A percentile compares a stretch with the other conserved stretches of the same genome.
Evolutionary conservation across 2,797 vertebrate genomes (phyloP).

Genomic region (Scyliorhinus canicula): DNA sequence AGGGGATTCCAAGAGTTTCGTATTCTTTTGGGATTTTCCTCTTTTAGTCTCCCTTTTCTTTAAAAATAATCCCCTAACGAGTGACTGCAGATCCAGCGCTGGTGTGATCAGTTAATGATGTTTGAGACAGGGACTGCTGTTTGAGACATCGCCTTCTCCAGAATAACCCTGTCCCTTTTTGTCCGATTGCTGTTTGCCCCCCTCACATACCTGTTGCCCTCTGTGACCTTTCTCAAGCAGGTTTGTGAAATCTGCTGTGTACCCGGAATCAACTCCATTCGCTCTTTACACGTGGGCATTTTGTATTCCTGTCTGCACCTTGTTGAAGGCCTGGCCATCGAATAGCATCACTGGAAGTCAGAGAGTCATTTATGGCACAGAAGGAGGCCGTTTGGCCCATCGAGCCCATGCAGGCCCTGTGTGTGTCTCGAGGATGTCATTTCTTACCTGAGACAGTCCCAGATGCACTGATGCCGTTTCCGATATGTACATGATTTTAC

Average conservation of each 20-base stretch:
- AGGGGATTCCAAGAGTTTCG: neutral
- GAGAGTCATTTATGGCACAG: neutral
- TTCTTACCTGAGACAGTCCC: slow-evolving; percentile 84
- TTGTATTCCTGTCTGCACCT: too few relatives aligned
- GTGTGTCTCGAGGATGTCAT: neutral
- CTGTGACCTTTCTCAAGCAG: too few relatives aligned
- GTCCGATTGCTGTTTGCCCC: too few relatives aligned
- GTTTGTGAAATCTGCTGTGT: neutral
- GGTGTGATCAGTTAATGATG: neutral
- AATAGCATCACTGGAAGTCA: neutral
- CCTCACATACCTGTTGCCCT: too few relatives aligned
- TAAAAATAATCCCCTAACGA: neutral
- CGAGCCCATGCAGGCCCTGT: neutral
- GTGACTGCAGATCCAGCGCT: neutral
- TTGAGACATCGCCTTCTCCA: neutral
- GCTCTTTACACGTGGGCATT: neutral
- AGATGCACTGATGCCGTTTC: slow-evolving; percentile 92
- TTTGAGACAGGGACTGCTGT: neutral
- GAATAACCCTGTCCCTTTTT: neutral
- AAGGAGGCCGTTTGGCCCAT: neutral
- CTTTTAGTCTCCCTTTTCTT: neutral
- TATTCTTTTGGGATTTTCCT: neutral
- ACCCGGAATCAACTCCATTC: neutral
- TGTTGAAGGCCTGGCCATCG: too few relatives aligned
- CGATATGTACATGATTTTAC: slow-evolving; percentile 96